Evolutionary conservation across 2,888 invertebrate species (phyloP).

Genomic region (Phengaris alcon): DNA sequence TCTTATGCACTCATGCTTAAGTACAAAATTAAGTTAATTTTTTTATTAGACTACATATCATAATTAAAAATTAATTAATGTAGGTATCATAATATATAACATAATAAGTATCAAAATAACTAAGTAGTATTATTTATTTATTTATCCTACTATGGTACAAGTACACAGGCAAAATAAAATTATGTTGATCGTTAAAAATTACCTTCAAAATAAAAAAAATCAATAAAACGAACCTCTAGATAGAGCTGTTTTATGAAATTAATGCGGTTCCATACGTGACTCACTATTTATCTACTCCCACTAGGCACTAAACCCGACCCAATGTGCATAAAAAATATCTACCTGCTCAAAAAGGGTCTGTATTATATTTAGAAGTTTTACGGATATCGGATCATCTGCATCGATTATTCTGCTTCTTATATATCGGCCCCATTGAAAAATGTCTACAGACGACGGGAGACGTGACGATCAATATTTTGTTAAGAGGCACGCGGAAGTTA

Average conservation of each 20-base stretch:
- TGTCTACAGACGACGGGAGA: slow-evolving; percentile 56
- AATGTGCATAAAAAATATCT: slow-evolving; percentile 69
- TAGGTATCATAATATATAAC: no score
- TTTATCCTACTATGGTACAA: no score
- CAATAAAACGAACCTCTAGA: neutral
- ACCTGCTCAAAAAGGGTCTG: slow-evolving; percentile 64
- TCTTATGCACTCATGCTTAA: no score
- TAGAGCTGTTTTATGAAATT: slow-evolving; percentile 10
- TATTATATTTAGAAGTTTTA: slow-evolving; percentile 60
- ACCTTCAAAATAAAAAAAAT: neutral
- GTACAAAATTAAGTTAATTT: no score
- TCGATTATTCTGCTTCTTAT: slow-evolving; percentile 59
- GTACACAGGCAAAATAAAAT: neutral
- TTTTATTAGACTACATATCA: no score
- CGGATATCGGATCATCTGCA: slow-evolving; percentile 59
- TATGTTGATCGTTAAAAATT: neutral
- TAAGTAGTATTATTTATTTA: no score
- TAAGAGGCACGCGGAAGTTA: slow-evolving; percentile 62
- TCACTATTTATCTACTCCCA: slow-evolving; percentile 39
- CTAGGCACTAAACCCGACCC: slow-evolving; percentile 55
- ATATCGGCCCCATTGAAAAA: slow-evolving; percentile 57
- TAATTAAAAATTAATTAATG: no score
- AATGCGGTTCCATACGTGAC: neutral
- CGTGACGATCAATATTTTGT: slow-evolving; percentile 74
- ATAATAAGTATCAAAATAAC: no score